Evolutionary conservation across 1,140 invertebrate genomes (phyloP).

Genomic region (Drosophila auraria): DNA sequence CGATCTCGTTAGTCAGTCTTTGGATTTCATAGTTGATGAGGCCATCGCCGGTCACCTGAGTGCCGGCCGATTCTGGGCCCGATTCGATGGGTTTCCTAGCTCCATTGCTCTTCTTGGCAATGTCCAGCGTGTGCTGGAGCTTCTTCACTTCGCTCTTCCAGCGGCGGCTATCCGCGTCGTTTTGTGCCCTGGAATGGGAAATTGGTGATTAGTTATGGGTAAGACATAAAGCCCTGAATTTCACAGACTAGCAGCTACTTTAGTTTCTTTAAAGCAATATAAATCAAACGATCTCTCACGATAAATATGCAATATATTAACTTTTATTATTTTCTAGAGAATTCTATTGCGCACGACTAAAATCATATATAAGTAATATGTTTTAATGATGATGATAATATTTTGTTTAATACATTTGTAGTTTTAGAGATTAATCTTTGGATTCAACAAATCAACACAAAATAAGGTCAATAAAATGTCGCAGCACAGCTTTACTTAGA

Average conservation of each 20-base stretch:
- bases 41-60: slow-evolving; percentile 63
- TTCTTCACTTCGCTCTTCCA: slow-evolving; percentile 82
- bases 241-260: neutral
- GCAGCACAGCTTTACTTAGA: neutral
- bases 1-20: slow-evolving; percentile 84
- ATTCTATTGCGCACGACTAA: neutral
- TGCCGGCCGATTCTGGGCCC: slow-evolving; percentile 40
- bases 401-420: slow-evolving; percentile 1
- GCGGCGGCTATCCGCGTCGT: slow-evolving; percentile 81
- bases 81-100: slow-evolving; percentile 59
- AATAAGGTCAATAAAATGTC: slow-evolving; percentile 15
- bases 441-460: slow-evolving; percentile 2
- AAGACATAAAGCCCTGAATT: neutral
- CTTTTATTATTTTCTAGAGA: neutral
- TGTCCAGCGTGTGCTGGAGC: slow-evolving; percentile 72
- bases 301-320: neutral
- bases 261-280: neutral
- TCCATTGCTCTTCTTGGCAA: slow-evolving; percentile 67
- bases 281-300: neutral
- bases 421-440: slow-evolving; percentile 3
- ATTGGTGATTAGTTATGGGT: neutral
- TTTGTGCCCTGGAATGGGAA: slow-evolving; percentile 68
- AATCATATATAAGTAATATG: neutral
- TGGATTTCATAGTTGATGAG: slow-evolving; percentile 81
- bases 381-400: neutral